phyloP scores from a whole-genome alignment of 2,888 invertebrate species.

The Cheilosia vernalis region DNA sequence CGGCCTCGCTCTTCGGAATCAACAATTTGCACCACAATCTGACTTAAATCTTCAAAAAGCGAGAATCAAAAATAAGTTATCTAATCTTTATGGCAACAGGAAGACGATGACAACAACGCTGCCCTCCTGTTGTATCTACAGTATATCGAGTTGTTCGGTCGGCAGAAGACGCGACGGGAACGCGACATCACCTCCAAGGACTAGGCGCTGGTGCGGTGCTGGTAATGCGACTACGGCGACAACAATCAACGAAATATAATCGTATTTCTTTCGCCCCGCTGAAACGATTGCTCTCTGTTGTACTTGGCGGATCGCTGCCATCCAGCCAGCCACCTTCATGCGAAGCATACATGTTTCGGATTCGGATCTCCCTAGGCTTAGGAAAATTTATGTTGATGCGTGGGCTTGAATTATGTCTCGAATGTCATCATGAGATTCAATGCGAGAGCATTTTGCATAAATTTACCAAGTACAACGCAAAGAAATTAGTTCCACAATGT shows the following conservation, averaged over 20 bases:
- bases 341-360: conserved; percentile 56
- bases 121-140: conserved; percentile 52
- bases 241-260: conserved; percentile 75
- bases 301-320: conserved; percentile 19
- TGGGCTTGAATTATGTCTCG: conserved; percentile 83
- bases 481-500: conserved; percentile 73
- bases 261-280: conserved; percentile 71
- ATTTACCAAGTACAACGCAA: conserved; percentile 78
- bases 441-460: conserved; percentile 83
- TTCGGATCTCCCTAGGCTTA: conserved; percentile 66
- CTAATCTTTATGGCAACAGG: conserved; percentile 75
- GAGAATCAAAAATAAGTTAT: conserved; percentile 69
- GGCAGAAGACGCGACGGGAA: conserved; percentile 49
- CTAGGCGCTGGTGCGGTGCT: conserved; percentile 46
- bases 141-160: conserved; percentile 18
- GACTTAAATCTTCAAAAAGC: conserved; percentile 61
- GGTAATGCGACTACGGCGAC: conserved; percentile 74
- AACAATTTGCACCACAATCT: conserved; percentile 72
- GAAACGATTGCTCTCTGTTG: conserved; percentile 42
- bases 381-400: conserved; percentile 78
- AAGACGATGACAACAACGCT: conserved; percentile 71
- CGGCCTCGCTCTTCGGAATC: conserved; percentile 33
- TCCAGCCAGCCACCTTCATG: conserved; percentile 68
- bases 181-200: conserved; percentile 61
- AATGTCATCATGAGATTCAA: conserved; percentile 84